Conservation (phyloP, 2,888 invertebrate species). For the Ceraclea dissimilis region DNA sequence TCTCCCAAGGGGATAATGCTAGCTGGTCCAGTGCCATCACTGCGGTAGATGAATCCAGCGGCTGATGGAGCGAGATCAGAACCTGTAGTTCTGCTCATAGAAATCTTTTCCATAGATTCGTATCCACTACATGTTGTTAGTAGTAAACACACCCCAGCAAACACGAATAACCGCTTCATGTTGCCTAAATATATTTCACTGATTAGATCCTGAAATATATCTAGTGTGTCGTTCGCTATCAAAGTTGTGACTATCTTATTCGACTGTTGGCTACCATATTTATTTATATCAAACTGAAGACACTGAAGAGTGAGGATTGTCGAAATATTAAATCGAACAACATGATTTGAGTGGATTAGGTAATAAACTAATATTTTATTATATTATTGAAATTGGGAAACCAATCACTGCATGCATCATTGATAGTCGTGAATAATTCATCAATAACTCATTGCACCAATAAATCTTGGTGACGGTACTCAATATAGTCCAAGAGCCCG, state of each 20-base stretch:
- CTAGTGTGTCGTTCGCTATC: too few relatives aligned
- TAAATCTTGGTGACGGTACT: too few relatives aligned
- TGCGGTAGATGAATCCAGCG: conserved; percentile 50
- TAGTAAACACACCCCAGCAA: not conserved
- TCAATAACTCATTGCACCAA: too few relatives aligned
- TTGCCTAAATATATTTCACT: too few relatives aligned
- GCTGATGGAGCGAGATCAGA: conserved; percentile 54
- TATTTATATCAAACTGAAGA: conserved; percentile 13
- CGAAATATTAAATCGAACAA: conserved; percentile 20
- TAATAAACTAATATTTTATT: conserved; percentile 10
- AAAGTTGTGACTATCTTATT: conserved; percentile 18
- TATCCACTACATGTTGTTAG: conserved; percentile 28
- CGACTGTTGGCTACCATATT: conserved; percentile 3
- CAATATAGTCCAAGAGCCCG: too few relatives aligned
- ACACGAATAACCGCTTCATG: too few relatives aligned
- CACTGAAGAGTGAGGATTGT: conserved; percentile 20
- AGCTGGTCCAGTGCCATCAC: conserved; percentile 41
- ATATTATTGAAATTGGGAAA: conserved; percentile 16
- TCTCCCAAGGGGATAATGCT: conserved; percentile 44
- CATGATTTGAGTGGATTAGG: conserved; percentile 16
- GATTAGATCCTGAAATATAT: too few relatives aligned
- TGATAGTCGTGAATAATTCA: too few relatives aligned
- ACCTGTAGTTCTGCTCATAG: conserved; percentile 48
- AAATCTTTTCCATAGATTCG: conserved; percentile 47
- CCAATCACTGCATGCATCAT: conserved; percentile 11